Evolutionary conservation across 2,113 vertebrate species (phyloP), one percentile per base, ranked within the genome.

Genomic region (Tragelaphus buxtoni): DNA sequence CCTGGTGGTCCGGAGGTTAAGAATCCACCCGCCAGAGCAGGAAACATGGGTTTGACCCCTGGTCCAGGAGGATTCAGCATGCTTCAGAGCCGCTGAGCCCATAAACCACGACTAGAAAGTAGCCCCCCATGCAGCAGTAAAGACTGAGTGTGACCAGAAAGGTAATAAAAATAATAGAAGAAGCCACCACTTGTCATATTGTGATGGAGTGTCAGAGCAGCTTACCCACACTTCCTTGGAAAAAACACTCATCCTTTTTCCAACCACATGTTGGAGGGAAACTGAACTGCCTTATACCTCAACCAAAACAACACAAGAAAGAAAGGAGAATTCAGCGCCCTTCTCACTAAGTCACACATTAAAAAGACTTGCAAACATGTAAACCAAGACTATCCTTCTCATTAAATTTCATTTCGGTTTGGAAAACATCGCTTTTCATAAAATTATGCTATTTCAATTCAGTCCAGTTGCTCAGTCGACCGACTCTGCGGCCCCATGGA

Each of bases 101-200:
- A 35, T 22, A 39, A 22, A 2, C 5, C 65, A 11, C 4, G 4
- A 13, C 69, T 42, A 7, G 11, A 13, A 26, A 26, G 65, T 1
- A 11, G 65, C 69, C n/a, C 69, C 65, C 65, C 5, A 3, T 3
- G 39, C 69, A 3, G 69, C 22, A 24, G 5, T 6, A 24, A 42
- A 13, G 39, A 74, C 35, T 11, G 5, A 13, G n/a, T 22, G 9
- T 5, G 0, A 11, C 18, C n/a, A 3, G 32, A 22, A 69, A 22
- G 65, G n/a, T 1, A 2, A 1, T 1, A 3, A 69, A 9, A 10
- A 0, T 1, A 10, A 0, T 1, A 5, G 10, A 0, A 82, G 74
- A 88, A 77, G 53, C 42, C 8, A 17, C 17, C n/a, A 4, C 14
- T 8, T 7, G 20, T 14, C 35, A 16, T 47, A 0, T 2, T 39